These are phyloP conservation scores for Hydropotes inermis DNA, from an alignment of 2,113 vertebrate genomes.

Conservation along the genomic window DNA sequence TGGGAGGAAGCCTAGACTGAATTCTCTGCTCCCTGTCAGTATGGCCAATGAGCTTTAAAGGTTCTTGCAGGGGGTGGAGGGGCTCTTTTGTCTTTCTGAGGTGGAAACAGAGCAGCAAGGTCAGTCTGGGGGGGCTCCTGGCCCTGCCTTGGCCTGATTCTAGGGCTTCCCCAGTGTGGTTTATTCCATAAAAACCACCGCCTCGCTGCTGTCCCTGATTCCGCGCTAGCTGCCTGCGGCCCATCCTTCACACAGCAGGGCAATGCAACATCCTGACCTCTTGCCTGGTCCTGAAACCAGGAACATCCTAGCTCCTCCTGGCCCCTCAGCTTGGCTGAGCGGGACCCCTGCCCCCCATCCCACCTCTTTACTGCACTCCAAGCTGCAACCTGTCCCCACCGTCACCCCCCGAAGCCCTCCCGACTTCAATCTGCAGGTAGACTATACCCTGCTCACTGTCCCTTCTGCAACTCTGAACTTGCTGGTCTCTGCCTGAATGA, in stretches of 20 bases:
- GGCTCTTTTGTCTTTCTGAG: background rate
- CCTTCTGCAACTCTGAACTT: background rate
- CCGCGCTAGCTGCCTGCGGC: fast-evolving
- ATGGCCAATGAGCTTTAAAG: fast-evolving
- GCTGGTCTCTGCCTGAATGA: background rate
- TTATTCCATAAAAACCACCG: background rate
- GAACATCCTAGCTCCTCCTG: too few relatives aligned
- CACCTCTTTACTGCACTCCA: background rate
- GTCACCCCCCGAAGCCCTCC: fast-evolving
- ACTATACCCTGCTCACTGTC: background rate
- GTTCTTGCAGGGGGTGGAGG: background rate
- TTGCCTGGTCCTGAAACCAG: background rate
- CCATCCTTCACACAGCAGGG: background rate
- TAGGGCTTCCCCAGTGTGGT: background rate
- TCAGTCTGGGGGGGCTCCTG: background rate
- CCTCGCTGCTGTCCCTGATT: background rate
- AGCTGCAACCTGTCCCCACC: background rate
- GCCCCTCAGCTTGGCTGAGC: background rate
- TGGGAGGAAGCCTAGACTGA: background rate
- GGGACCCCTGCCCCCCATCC: background rate
- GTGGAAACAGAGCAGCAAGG: background rate
- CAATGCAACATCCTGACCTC: too few relatives aligned
- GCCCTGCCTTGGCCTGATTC: background rate
- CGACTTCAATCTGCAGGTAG: background rate
- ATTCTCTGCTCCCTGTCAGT: background rate